Evolutionary conservation across 2,888 invertebrate species (phyloP), one percentile per base, ranked within the genome.

Genomic region (Euplexia lucipara): DNA sequence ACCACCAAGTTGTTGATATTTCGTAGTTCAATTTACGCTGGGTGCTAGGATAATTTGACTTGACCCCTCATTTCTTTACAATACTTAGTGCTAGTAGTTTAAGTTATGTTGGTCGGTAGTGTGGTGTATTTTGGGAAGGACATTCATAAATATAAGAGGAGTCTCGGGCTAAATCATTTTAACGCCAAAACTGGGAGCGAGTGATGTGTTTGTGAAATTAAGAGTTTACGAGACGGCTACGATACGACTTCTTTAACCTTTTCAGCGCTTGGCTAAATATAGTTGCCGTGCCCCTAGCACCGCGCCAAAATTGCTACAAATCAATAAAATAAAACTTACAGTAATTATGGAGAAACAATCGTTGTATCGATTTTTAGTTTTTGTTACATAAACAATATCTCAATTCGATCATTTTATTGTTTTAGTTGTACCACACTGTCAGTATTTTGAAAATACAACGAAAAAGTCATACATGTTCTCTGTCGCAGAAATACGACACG

Each of bases 141-240:
- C 83, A 84, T 88, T 88, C 90, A 90, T 92, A 91, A 71, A 75
- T 90, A 44, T 88, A 83, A 86, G 82, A 72, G 83, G 87, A 85
- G 83, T 70, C 83, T 83, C 83, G 83, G 85, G 82, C 86, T 92
- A 92, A 92, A 92, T 92, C 92, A 93, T 92, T 92, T 93, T 92
- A 92, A 91, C 90, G 92, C 91, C 91, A 92, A 91, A 92, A 91
- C 90, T 88, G 84, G 83, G 86, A 83, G 86, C 83, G 85, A 82
- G 81, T 86, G 88, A 89, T 83, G 85, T 72, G 82, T 79, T 44
- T 34, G 37, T 35, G 30, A n/a, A 3, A 2, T 84, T 90, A 86
- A 87, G 12, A 70, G 10, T 35, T 8, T 14, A 77, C 90, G 89
- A 81, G 1, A 72, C 68, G 81, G 58, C 3, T 35, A 49, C 79